Percentiles rank a stretch among this genome's conserved stretches.
Evolutionary conservation across 2,797 vertebrate genomes (phyloP).

Genomic region (Microctenopoma lineatum): DNA sequence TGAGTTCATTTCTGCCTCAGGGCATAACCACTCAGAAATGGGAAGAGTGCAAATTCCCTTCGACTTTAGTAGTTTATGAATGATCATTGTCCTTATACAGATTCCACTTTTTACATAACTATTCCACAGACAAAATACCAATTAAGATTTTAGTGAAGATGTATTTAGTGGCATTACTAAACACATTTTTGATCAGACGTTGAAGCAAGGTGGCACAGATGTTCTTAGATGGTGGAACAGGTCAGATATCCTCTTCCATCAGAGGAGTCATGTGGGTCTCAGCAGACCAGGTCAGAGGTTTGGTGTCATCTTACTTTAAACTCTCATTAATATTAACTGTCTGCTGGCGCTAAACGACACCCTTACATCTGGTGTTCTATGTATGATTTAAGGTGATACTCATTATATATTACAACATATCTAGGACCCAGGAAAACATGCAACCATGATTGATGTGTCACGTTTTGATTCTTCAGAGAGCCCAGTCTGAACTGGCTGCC

Average conservation of each 20-base stretch:
- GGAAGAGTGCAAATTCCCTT: background rate
- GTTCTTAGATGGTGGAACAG: no score
- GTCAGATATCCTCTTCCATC: background rate
- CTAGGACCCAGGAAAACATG: background rate
- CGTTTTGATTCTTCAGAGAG: constrained; percentile 83
- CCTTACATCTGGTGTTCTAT: background rate
- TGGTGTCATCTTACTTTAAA: constrained; percentile 13
- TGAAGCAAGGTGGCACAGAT: no score
- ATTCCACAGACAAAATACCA: no score
- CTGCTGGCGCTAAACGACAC: background rate
- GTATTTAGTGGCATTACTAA: no score
- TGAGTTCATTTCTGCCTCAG: background rate
- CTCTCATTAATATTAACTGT: constrained; percentile 12
- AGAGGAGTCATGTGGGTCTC: background rate
- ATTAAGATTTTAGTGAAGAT: no score
- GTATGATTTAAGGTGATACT: background rate
- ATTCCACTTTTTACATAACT: no score
- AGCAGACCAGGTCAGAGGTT: background rate
- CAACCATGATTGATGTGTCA: background rate
- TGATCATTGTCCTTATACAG: no score
- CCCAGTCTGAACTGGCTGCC: constrained; percentile 97
- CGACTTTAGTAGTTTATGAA: no score
- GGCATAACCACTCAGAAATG: background rate
- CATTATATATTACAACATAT: background rate
- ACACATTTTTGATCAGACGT: no score